Evolutionary conservation across 2,113 vertebrate species (phyloP).

Genomic region (Pampusana beccarii): DNA sequence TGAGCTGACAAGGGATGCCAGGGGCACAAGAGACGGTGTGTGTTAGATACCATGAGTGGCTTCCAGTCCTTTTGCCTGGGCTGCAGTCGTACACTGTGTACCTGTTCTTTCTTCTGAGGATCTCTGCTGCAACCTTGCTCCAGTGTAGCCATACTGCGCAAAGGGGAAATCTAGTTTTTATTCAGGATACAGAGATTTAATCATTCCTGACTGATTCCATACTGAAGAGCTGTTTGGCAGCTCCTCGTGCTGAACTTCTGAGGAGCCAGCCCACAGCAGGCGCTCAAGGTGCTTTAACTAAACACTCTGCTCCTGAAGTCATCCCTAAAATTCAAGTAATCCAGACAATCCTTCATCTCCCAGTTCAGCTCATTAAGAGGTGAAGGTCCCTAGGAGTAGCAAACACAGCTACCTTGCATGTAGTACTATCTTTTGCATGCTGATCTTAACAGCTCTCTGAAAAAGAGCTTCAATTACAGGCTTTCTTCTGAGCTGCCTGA

Average conservation of each 20-base stretch:
- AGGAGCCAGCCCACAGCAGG: background rate
- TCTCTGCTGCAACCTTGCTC: background rate
- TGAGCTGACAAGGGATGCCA: background rate
- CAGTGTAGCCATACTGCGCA: accelerated
- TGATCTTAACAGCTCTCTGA: background rate
- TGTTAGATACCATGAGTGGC: accelerated
- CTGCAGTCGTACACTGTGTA: background rate
- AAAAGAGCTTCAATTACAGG: background rate
- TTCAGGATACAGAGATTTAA: background rate
- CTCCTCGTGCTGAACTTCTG: background rate
- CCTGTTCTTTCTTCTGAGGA: background rate
- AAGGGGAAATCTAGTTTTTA: background rate
- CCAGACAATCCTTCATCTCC: background rate
- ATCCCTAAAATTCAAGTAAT: background rate
- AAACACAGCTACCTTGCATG: background rate
- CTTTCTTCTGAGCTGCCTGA: background rate
- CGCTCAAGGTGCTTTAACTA: background rate
- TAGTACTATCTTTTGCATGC: background rate
- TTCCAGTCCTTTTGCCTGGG: background rate
- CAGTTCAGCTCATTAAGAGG: background rate
- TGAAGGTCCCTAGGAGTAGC: background rate
- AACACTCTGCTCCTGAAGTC: background rate
- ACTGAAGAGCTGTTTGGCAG: background rate
- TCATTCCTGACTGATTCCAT: background rate
- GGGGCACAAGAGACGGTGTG: background rate